A percentile compares a stretch with the other conserved stretches of the same genome.
phyloP scores from a whole-genome alignment of 2,888 invertebrate genomes.

The Rhingia campestris region DNA sequence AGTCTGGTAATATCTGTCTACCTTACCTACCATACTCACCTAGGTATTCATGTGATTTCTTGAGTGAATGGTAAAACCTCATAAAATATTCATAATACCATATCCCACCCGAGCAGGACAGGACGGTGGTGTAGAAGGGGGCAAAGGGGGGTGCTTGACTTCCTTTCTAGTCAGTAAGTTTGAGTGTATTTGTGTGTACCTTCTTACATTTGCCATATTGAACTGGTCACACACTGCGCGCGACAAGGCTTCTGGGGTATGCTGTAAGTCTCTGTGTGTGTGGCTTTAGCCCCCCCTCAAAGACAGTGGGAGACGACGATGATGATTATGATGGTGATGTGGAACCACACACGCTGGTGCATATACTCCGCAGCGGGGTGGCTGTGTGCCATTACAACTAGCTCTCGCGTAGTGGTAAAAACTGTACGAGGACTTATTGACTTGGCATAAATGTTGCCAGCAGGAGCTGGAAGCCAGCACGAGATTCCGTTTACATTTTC shows the following conservation, averaged over 20 bases:
- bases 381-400: conserved; percentile 27
- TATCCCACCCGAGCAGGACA: conserved; percentile 36
- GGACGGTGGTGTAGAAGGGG: conserved; percentile 15
- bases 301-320: conserved; percentile 34
- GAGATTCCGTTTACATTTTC: conserved; percentile 45
- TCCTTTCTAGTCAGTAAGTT: conserved; percentile 35
- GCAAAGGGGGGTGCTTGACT: conserved; percentile 9
- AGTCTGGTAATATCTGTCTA: not conserved
- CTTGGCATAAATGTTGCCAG: conserved; percentile 59
- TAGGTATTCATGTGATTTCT: conserved; percentile 71
- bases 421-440: conserved; percentile 61
- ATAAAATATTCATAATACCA: conserved; percentile 74
- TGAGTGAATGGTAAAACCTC: conserved; percentile 71
- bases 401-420: conserved; percentile 36
- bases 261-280: not conserved
- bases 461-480: conserved; percentile 43
- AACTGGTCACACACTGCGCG: conserved; percentile 71
- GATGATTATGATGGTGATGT: conserved; percentile 34
- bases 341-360: conserved; percentile 66
- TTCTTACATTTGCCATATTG: conserved; percentile 69
- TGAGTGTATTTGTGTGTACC: conserved; percentile 20
- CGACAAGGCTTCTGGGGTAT: conserved; percentile 46
- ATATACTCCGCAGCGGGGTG: conserved; percentile 53
- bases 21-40: conserved; percentile 11
- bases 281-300: conserved; percentile 10